phyloP scores from a whole-genome alignment of 2,797 vertebrate species.

The Gymnopithys bicolor region DNA sequence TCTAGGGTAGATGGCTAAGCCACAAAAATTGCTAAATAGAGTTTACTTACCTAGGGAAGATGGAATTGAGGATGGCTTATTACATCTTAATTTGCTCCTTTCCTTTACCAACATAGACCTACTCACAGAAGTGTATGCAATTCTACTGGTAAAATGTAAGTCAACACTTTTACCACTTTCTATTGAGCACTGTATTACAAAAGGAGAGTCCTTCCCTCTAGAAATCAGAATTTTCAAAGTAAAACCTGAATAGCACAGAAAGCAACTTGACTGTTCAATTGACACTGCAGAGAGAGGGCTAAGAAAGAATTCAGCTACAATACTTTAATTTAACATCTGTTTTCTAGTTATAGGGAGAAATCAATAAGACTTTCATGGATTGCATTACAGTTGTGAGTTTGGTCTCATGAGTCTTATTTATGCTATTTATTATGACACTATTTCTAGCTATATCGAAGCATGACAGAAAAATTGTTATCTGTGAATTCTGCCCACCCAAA shows the following conservation, averaged over 20 bases:
- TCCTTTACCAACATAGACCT: neutral
- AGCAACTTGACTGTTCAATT: neutral
- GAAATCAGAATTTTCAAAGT: neutral
- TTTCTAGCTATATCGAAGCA: neutral
- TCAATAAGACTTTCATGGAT: slow-evolving; percentile 24
- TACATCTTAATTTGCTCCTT: neutral
- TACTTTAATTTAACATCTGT: neutral
- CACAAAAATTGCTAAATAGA: neutral
- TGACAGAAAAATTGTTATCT: neutral
- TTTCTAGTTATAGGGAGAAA: neutral
- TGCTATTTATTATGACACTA: neutral
- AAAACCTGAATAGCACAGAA: neutral
- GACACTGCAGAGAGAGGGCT: neutral
- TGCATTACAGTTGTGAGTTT: neutral
- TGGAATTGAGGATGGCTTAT: neutral
- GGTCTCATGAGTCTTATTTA: neutral
- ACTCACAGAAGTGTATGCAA: neutral
- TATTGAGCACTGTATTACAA: neutral
- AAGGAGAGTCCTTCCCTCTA: neutral
- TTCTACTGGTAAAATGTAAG: neutral
- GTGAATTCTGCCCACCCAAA: neutral
- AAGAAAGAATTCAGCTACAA: neutral
- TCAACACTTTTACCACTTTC: neutral
- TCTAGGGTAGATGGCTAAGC: neutral
- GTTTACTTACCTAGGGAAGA: neutral